Evolutionary conservation across 2,888 invertebrate genomes (phyloP), one percentile per base, ranked within the genome.

Genomic region (Psococerastis gibbosa): DNA sequence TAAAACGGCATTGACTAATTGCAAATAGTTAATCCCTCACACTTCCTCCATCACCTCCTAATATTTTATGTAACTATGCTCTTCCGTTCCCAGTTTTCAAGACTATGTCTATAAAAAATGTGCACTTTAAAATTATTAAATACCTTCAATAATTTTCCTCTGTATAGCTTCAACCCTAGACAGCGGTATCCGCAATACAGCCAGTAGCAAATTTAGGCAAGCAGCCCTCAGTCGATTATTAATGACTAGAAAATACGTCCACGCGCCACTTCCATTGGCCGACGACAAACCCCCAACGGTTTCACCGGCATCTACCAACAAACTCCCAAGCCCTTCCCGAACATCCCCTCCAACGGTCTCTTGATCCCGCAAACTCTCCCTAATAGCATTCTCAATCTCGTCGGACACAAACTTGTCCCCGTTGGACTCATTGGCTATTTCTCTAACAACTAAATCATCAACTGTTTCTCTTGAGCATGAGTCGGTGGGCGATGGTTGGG

Each of bases 401-500:
- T 38, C 38, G 4, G 38, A 38, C 4, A 38, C 5, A 17, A 15
- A 5, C 18, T 38, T 16, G 20, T 38, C 20, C n/a, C 38, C 38
- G 20, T 38, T 38, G 22, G 38, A 38, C 22, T 38, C 38, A 22
- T 38, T 38, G n/a, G 17, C 38, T 6, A 38, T 38, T 17, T 38
- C 38, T 33, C n/a, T n/a, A 27, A 27, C 27, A 27, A 11, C 6
- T 27, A 27, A 9, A 27, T 27, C 27, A 27, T 27, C 27, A n/a
- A n/a, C n/a, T n/a, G n/a, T n/a, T n/a, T n/a, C n/a, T n/a, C n/a
- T n/a, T n/a, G n/a, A n/a, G n/a, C n/a, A n/a, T n/a, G n/a, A n/a
- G 6, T 27, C 27, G 6, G 8, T 11, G 27, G 11, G 11, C 6
- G 8, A 9, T 9, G 27, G 27, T 11, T 11, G 11, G 27, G 27